Percentiles rank a stretch among this genome's conserved stretches.
These are phyloP conservation scores for Bugula neritina DNA, from an alignment of 2,888 invertebrate genomes.

Conservation along the genomic window DNA sequence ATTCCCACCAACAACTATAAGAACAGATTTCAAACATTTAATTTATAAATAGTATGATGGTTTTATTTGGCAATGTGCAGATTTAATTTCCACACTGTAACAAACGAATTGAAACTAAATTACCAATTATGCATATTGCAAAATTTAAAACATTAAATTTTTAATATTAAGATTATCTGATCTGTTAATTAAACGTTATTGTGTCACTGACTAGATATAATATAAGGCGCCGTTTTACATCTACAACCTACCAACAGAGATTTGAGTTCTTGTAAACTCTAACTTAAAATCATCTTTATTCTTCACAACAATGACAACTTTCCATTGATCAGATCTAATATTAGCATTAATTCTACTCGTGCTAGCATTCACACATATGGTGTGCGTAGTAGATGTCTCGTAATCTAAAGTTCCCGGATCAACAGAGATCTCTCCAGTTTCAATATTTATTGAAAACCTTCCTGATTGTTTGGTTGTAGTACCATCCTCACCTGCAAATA, in stretches of 20 bases:
- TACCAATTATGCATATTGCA: too few relatives aligned
- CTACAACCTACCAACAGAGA: not conserved
- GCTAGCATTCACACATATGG: slow-evolving; percentile 21
- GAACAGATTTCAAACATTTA: too few relatives aligned
- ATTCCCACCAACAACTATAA: not conserved
- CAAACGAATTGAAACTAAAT: too few relatives aligned
- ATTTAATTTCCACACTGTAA: too few relatives aligned
- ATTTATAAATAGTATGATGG: too few relatives aligned
- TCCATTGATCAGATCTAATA: not conserved
- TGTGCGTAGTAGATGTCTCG: not conserved
- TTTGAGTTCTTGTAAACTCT: not conserved
- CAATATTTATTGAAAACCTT: slow-evolving; percentile 11
- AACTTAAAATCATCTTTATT: slow-evolving; percentile 1
- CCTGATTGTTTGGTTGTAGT: not conserved
- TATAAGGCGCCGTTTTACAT: too few relatives aligned
- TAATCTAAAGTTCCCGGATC: slow-evolving; percentile 6
- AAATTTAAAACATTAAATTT: too few relatives aligned
- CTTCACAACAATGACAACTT: not conserved
- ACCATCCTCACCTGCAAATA: slow-evolving; percentile 15
- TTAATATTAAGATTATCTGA: too few relatives aligned
- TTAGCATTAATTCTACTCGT: slow-evolving; percentile 5
- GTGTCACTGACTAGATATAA: too few relatives aligned
- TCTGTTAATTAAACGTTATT: too few relatives aligned
- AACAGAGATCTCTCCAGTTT: slow-evolving; percentile 11
- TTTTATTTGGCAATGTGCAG: too few relatives aligned